Conservation (phyloP, 2,888 invertebrate genomes). For the Parnassius orleans region DNA sequence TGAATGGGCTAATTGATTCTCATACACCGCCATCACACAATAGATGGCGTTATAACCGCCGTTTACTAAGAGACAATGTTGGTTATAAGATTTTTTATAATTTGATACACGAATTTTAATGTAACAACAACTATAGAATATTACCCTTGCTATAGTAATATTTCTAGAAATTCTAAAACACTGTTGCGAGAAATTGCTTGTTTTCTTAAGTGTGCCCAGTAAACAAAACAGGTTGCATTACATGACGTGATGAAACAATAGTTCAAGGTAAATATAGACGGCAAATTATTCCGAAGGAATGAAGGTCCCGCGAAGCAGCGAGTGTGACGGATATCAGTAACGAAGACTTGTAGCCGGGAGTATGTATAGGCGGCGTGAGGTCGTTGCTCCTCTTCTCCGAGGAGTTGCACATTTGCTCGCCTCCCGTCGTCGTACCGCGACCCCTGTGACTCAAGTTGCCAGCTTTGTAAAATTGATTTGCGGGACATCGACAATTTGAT, state of each 20-base stretch:
- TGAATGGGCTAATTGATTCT: too few species aligned
- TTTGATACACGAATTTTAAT: too few species aligned
- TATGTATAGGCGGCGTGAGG: slow-evolving; percentile 59
- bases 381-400: slow-evolving; percentile 58
- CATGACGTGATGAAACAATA: slow-evolving; percentile 20
- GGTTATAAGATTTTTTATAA: too few species aligned
- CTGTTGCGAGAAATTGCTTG: background rate
- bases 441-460: slow-evolving; percentile 39
- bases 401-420: slow-evolving; percentile 59
- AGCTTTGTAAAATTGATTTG: too few species aligned
- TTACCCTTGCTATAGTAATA: background rate
- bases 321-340: slow-evolving; percentile 55
- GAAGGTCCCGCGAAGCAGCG: slow-evolving; percentile 44
- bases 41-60: too few species aligned
- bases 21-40: too few species aligned
- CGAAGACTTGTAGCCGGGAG: slow-evolving; percentile 49
- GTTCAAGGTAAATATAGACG: slow-evolving; percentile 27
- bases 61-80: too few species aligned
- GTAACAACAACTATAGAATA: background rate
- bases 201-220: too few species aligned
- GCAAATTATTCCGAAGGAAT: slow-evolving; percentile 19
- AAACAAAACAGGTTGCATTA: slow-evolving; percentile 10
- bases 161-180: background rate
- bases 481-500: too few species aligned
- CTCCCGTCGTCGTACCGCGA: slow-evolving; percentile 40